Base-by-base conservation (phyloP, 2,888 invertebrate genomes). In the Trisateles emortualis region DNA sequence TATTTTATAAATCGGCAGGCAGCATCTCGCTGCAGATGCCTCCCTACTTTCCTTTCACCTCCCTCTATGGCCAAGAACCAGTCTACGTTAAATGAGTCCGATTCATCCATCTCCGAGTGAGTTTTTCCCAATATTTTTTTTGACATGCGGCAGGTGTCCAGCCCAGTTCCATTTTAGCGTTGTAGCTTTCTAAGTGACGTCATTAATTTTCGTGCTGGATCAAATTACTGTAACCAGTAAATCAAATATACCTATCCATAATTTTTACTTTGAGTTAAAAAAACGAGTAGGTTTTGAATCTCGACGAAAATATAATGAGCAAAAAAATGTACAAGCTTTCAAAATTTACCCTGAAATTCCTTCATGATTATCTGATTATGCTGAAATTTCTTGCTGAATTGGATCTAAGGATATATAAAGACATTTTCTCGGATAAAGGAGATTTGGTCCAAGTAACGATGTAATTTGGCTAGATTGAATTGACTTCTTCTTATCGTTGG, bases 281-380 rank as follows among this genome's bases (percentile, higher is more conserved):
- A 16, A 35, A 5, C 35, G 36, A 19, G 36, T 10, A 9, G 3
- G 10, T 19, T 36, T 19, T 3, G 11, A 22, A 2, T 22, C 22
- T 13, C 11, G 13, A 39, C 19, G 19, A 39, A 36, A 39, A 22
- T 11, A 22, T 39, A 39, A 39, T 13, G 39, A 39, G 39, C 39
- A 19, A 39, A 22, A 39, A 39, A 11, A 22, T 5, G 1, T 19
- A 11, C n/a, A 22, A 8, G 11, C 11, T 22, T 13, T 11, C n/a
- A n/a, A 22, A 39, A 39, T 39, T 39, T 39, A 13, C 24, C 39
- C 11, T 39, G 22, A 19, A 11, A 22, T 39, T 39, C 24, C 11
- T 39, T 39, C 39, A 22, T 13, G n/a, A 22, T 39, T 39, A 16
- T 36, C 36, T 36, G n/a, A n/a, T n/a, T 19, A 17, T n/a, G 19